Conservation (phyloP, 2,797 vertebrate species). For the Phoeniculus purpureus region DNA sequence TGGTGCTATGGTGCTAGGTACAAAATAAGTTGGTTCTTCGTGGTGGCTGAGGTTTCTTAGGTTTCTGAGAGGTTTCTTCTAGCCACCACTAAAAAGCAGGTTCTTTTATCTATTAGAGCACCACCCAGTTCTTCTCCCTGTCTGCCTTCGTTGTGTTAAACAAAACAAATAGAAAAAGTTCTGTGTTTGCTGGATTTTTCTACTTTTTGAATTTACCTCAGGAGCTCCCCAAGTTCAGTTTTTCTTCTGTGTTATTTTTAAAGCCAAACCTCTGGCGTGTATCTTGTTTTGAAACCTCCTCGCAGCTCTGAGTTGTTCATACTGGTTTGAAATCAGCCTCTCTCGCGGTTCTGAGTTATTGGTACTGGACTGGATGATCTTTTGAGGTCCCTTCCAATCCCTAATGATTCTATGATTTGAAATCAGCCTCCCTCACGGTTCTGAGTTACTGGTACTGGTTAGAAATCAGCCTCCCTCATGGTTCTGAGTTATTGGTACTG, state of each 20-base stretch:
- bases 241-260: conserved; percentile 44
- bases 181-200: conserved; percentile 17
- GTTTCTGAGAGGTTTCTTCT: background rate
- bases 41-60: too few relatives aligned
- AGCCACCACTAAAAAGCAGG: background rate
- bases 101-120: background rate
- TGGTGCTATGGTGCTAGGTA: too few relatives aligned
- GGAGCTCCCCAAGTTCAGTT: conserved; percentile 50
- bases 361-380: too few relatives aligned
- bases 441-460: background rate
- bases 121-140: background rate
- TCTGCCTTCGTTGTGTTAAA: background rate
- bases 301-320: too few relatives aligned
- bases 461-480: conserved; percentile 1
- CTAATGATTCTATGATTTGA: too few relatives aligned
- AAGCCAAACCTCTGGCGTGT: background rate
- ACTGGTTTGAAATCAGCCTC: too few relatives aligned
- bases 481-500: too few relatives aligned
- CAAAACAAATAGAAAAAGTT: background rate
- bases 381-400: too few relatives aligned
- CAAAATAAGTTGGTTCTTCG: too few relatives aligned
- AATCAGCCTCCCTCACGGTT: background rate
- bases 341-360: too few relatives aligned
- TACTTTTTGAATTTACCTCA: conserved; percentile 50
- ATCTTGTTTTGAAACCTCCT: conserved; percentile 43